Percentiles rank a stretch among this genome's conserved stretches.
Evolutionary conservation across 2,888 invertebrate species (phyloP).

Genomic region (Eulithis prunata): DNA sequence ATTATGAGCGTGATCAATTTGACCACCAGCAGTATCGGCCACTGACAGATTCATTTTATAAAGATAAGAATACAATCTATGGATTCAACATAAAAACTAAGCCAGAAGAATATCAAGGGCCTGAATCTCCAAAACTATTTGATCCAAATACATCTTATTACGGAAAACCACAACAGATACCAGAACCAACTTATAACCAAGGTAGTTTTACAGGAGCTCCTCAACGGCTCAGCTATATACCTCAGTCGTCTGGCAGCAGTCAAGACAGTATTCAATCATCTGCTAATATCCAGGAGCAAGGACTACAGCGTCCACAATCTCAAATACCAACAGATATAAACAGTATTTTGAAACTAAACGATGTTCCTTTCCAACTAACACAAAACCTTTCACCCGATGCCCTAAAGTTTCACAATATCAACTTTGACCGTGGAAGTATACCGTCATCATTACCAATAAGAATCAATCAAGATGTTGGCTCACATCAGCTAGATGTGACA

Average conservation of each 20-base stretch:
- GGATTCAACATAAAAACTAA: slow-evolving; percentile 70
- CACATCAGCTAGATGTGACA: slow-evolving; percentile 74
- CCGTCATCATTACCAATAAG: slow-evolving; percentile 67
- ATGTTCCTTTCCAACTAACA: slow-evolving; percentile 70
- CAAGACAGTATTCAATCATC: slow-evolving; percentile 62
- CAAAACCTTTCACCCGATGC: slow-evolving; percentile 62
- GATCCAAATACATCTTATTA: slow-evolving; percentile 59
- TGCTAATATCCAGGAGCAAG: slow-evolving; percentile 57
- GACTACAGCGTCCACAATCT: slow-evolving; percentile 57
- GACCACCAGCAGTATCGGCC: slow-evolving; percentile 70
- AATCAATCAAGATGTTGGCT: slow-evolving; percentile 76
- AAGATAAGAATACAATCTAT: slow-evolving; percentile 73
- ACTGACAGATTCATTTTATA: slow-evolving; percentile 70
- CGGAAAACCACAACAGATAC: slow-evolving; percentile 56
- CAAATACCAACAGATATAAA: slow-evolving; percentile 58
- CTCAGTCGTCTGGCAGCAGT: slow-evolving; percentile 55
- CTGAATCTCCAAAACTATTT: slow-evolving; percentile 58
- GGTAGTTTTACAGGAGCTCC: slow-evolving; percentile 51
- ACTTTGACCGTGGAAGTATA: slow-evolving; percentile 65
- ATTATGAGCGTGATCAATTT: slow-evolving; percentile 62
- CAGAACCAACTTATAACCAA: slow-evolving; percentile 57
- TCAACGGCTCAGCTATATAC: slow-evolving; percentile 54
- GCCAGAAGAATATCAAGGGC: slow-evolving; percentile 57
- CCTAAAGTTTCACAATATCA: slow-evolving; percentile 59
- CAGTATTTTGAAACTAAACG: slow-evolving; percentile 70